Evolutionary conservation across 2,888 invertebrate genomes (phyloP), one percentile per base, ranked within the genome.

Genomic region (Argyra leucocephala): DNA sequence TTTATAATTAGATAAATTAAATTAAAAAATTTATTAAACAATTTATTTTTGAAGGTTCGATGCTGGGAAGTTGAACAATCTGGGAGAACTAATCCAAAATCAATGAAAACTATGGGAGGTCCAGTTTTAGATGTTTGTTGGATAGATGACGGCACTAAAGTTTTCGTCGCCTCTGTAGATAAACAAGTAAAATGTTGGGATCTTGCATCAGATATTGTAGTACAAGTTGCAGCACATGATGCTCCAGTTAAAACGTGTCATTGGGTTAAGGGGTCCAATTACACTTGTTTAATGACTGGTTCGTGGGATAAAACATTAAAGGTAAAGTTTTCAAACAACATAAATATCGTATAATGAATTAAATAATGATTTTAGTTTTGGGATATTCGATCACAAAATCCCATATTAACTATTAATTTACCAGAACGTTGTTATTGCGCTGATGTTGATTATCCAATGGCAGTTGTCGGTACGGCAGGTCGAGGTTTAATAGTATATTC

Each of bases 371-470:
- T 82, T 24, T 75, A 92, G 90, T 99, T 99, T 80, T 99, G 99
- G 99, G 99, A 99, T 80, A 91, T 93, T 0, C 85, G 98, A 66
- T 89, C 89, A 69, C 86, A 95, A 1, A 89, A 86, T 72, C 96
- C 98, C 1, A 91, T 97, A 81, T 84, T 96, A 83, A 89, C 88
- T 18, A 89, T 99, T 70, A 88, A 87, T 76, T 82, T 99, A 65
- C 92, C 95, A 0, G 98, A 99, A 78, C 84, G 97, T 62, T 92
- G 93, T 75, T 99, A 97, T 78, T 98, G 97, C 79, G 96, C 97
- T 0, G 98, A 97, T 83, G 97, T 98, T 67, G 92, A 93, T 76
- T 98, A 92, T 80, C 99, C 99, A 0, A 96, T 99, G 96, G 99
- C 97, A 3, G 97, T 95, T 24, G 97, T 99, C 62, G 96, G 96